A percentile compares a stretch with the other conserved stretches of the same genome.
Evolutionary conservation across 2,797 vertebrate genomes (phyloP).

Genomic region (Cossypha caffra): DNA sequence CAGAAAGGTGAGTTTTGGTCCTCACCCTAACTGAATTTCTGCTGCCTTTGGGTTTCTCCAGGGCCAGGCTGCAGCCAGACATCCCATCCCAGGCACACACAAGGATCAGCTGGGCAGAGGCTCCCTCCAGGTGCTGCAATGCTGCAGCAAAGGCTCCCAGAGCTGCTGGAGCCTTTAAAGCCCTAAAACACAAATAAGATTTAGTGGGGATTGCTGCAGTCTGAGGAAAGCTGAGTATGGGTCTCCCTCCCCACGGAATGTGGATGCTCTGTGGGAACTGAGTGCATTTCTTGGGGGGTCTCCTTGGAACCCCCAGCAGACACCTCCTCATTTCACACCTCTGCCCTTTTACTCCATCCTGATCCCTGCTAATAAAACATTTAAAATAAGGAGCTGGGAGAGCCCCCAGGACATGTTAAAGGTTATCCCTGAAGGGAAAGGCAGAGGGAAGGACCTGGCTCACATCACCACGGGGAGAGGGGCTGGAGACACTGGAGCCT

Average conservation of each 20-base stretch:
- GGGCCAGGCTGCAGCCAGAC: background rate
- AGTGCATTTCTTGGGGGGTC: background rate
- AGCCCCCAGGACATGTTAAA: background rate
- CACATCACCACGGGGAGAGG: background rate
- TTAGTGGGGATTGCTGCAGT: background rate
- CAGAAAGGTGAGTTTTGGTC: background rate
- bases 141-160: fast-evolving
- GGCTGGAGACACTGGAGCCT: background rate
- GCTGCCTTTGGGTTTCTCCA: background rate
- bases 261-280: background rate
- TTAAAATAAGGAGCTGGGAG: background rate
- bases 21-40: background rate
- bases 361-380: background rate
- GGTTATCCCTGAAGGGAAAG: background rate
- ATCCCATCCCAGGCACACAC: background rate
- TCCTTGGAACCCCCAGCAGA: background rate
- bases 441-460: background rate
- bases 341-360: fast-evolving
- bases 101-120: background rate
- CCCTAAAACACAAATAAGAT: background rate
- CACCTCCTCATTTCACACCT: background rate
- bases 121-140: background rate
- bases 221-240: background rate
- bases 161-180: background rate
- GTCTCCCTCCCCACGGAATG: background rate